Evolutionary conservation across 2,113 vertebrate genomes (phyloP).

Genomic region (Mastomys coucha): DNA sequence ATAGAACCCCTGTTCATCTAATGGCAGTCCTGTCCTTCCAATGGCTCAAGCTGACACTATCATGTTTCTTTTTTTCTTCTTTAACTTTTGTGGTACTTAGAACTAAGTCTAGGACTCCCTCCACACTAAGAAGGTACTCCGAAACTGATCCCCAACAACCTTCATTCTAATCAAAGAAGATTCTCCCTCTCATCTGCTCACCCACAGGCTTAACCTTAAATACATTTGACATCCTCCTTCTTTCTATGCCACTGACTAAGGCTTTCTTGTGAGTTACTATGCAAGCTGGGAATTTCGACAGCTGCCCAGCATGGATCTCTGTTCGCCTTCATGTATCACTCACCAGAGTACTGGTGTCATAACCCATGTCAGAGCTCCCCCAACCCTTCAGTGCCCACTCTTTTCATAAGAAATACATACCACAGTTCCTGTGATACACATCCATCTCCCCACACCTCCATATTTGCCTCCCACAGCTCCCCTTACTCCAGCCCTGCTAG

Average conservation of each 20-base stretch:
- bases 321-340: background rate
- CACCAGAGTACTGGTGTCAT: background rate
- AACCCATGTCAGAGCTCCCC: background rate
- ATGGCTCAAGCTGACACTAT: background rate
- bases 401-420: background rate
- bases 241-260: rapidly evolving
- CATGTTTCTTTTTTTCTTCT: background rate
- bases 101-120: background rate
- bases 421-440: background rate
- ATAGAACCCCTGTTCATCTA: too few relatives aligned
- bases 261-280: background rate
- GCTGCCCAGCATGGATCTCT: background rate
- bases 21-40: background rate
- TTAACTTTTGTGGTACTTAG: background rate
- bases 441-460: rapidly evolving
- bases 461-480: background rate
- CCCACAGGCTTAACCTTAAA: background rate
- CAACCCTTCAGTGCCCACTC: too few relatives aligned
- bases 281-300: background rate
- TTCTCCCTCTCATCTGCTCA: background rate
- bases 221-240: background rate
- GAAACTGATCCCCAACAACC: background rate
- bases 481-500: background rate
- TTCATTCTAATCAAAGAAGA: background rate
- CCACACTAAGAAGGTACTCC: background rate